Percentiles rank a stretch among this genome's conserved stretches.
Conservation (phyloP, 2,113 vertebrate genomes). For the Bombycilla garrulus region DNA sequence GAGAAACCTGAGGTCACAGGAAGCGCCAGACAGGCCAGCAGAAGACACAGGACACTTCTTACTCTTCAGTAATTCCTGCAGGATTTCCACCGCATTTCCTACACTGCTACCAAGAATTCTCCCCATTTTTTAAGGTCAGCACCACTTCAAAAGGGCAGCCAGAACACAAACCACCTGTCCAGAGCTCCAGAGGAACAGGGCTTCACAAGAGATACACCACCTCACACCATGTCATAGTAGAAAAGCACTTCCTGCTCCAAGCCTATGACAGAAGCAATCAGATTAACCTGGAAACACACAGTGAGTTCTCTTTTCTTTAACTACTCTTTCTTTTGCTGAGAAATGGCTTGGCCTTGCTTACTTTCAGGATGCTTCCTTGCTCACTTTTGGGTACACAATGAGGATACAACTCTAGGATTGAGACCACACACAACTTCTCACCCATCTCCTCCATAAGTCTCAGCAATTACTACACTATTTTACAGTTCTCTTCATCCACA, state of each 20-base stretch:
- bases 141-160: neutral
- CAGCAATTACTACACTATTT: neutral
- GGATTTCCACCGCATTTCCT: neutral
- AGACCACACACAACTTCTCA: neutral
- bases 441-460: rapidly evolving
- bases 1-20: neutral
- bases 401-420: neutral
- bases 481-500: neutral
- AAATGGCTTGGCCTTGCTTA: neutral
- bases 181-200: neutral
- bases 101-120: neutral
- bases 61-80: neutral
- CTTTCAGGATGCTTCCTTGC: neutral
- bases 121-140: neutral
- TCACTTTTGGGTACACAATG: neutral
- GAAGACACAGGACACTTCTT: neutral
- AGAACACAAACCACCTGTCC: neutral
- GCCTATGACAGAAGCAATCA: neutral
- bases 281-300: neutral
- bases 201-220: neutral
- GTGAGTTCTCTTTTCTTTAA: neutral
- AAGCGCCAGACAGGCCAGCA: neutral
- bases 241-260: neutral
- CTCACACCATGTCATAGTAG: neutral
- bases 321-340: neutral